Percentiles rank a stretch among this genome's conserved stretches.
These are phyloP conservation scores for Horisme vitalbata DNA, from an alignment of 2,888 invertebrate species.

Conservation along the genomic window DNA sequence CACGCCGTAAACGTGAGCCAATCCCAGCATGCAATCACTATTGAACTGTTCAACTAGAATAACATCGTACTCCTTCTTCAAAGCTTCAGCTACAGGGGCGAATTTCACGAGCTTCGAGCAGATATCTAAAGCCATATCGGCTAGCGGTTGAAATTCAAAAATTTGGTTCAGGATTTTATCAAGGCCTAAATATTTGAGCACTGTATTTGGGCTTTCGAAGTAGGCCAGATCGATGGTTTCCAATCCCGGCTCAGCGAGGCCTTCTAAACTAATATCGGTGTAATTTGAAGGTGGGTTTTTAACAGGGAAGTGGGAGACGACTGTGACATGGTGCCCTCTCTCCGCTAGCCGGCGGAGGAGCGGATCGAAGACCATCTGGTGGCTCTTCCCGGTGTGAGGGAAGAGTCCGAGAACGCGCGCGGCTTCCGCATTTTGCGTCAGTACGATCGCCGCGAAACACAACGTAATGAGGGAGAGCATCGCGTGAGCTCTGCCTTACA, in stretches of 20 bases:
- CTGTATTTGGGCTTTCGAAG: constrained; percentile 48
- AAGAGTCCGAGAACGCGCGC: constrained; percentile 83
- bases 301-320: constrained; percentile 83
- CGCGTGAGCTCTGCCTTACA: constrained; percentile 40
- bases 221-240: constrained; percentile 57
- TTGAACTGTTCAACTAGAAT: constrained; percentile 85
- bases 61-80: constrained; percentile 83
- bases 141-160: constrained; percentile 53
- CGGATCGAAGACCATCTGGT: constrained; percentile 84
- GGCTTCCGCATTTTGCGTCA: constrained; percentile 47
- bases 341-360: constrained; percentile 78
- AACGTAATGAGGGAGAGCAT: constrained; percentile 52
- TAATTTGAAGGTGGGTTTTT: constrained; percentile 71
- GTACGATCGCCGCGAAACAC: constrained; percentile 43
- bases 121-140: constrained; percentile 56
- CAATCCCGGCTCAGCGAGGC: constrained; percentile 57
- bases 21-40: constrained; percentile 85
- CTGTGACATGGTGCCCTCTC: constrained; percentile 84
- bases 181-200: constrained; percentile 49
- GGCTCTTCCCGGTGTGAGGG: constrained; percentile 84
- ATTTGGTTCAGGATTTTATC: constrained; percentile 51
- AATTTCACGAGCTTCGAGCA: constrained; percentile 65
- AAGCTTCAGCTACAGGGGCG: constrained; percentile 57
- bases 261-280: constrained; percentile 69
- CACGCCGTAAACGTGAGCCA: constrained; percentile 77